These are phyloP conservation scores for Ciconia nigra DNA, from an alignment of 2,797 vertebrate species.

Conservation along the genomic window DNA sequence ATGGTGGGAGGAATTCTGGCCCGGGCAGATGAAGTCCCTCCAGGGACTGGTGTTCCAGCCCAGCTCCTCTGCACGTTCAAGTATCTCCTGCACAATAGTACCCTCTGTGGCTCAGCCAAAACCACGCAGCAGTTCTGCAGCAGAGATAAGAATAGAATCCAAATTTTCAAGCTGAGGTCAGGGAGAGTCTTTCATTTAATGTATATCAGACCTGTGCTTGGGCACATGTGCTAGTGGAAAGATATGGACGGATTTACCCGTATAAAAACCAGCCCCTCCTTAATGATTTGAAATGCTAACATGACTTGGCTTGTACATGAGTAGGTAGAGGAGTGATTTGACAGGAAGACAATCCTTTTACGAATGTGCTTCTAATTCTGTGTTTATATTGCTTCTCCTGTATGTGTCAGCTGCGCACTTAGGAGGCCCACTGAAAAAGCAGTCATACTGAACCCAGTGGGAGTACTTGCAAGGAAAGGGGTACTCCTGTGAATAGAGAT, in stretches of 20 bases:
- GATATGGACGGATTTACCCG: background rate
- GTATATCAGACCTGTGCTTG: background rate
- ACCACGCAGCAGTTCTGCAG: background rate
- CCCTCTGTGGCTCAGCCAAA: constrained; percentile 27
- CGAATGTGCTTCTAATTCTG: constrained; percentile 37
- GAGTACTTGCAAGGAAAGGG: background rate
- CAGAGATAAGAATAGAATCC: constrained; percentile 15
- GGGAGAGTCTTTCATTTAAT: background rate
- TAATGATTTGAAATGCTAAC: background rate
- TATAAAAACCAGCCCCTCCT: background rate
- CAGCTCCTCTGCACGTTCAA: constrained; percentile 21
- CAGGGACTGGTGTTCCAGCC: background rate
- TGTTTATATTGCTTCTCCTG: background rate
- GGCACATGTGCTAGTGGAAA: background rate
- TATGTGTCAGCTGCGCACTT: background rate
- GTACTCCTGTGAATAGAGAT: background rate
- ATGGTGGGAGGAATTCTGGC: constrained; percentile 16
- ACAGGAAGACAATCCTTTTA: constrained; percentile 6
- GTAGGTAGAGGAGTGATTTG: constrained; percentile 35
- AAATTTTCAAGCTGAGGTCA: constrained; percentile 11
- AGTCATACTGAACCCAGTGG: background rate
- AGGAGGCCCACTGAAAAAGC: background rate
- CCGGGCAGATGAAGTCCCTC: background rate
- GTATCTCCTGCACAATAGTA: constrained; percentile 11
- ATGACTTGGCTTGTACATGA: background rate